These are phyloP conservation scores for Pristionchus fissidentatus DNA, from an alignment of 2,888 invertebrate species.

Conservation along the genomic window DNA sequence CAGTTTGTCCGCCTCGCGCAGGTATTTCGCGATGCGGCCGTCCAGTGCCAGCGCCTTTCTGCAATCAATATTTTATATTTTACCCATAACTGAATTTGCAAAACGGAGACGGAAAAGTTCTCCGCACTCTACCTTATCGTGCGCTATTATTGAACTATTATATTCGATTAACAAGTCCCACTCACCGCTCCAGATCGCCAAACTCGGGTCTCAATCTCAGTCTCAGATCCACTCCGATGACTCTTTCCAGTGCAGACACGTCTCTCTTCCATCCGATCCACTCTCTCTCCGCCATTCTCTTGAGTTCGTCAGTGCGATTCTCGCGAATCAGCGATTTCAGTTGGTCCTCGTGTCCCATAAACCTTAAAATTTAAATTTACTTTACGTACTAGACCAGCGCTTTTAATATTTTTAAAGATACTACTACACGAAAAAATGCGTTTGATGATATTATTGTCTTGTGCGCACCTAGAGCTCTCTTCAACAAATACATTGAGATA, in stretches of 20 bases:
- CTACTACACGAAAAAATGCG: too few relatives aligned
- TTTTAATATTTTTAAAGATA: too few relatives aligned
- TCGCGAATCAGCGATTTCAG: constrained; percentile 58
- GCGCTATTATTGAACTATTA: too few relatives aligned
- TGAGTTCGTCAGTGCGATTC: constrained; percentile 56
- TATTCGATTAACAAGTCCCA: constrained; percentile 5
- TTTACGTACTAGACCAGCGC: too few relatives aligned
- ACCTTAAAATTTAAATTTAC: constrained; percentile 28
- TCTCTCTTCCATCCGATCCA: constrained; percentile 63
- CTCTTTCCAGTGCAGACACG: constrained; percentile 57
- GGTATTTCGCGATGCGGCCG: constrained; percentile 59
- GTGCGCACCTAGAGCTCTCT: background rate
- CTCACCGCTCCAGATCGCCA: constrained; percentile 61
- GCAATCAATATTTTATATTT: background rate
- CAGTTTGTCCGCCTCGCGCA: constrained; percentile 59
- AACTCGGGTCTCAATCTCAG: constrained; percentile 59
- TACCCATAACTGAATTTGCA: too few relatives aligned
- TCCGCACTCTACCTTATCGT: background rate
- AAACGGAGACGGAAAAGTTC: background rate
- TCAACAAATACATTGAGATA: background rate
- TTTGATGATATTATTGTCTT: background rate
- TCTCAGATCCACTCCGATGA: constrained; percentile 54
- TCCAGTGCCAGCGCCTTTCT: constrained; percentile 56
- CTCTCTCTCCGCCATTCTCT: constrained; percentile 52
- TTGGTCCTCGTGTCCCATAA: constrained; percentile 57